These are phyloP conservation scores for Junonia oenone DNA, from an alignment of 2,888 invertebrate species.

Conservation along the genomic window DNA sequence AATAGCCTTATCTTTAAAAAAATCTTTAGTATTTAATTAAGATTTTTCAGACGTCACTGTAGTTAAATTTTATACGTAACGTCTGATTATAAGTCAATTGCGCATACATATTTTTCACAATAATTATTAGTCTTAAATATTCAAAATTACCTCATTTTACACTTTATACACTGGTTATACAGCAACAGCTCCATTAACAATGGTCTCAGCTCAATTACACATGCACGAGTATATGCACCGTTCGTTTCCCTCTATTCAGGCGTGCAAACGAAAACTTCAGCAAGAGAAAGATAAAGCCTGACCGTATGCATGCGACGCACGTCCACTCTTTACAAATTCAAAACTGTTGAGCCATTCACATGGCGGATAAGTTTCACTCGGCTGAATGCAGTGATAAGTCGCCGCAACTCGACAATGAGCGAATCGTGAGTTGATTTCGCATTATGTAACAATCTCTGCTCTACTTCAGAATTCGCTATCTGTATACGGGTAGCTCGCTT, in stretches of 20 bases:
- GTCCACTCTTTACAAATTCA: conserved; percentile 76
- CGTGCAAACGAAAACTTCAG: conserved; percentile 47
- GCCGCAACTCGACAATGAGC: conserved; percentile 53
- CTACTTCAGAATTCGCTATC: conserved; percentile 29
- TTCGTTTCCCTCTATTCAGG: conserved; percentile 29
- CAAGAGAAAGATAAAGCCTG: conserved; percentile 64
- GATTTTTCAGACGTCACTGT: no score
- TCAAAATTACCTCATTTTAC: no score
- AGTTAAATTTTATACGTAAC: no score
- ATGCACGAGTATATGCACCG: conserved; percentile 12
- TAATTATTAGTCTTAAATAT: no score
- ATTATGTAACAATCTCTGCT: conserved; percentile 34
- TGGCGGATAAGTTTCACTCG: conserved; percentile 63
- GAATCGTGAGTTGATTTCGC: conserved; percentile 53
- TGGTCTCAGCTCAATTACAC: background rate
- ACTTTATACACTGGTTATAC: background rate
- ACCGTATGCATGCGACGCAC: conserved; percentile 65
- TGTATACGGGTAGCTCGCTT: conserved; percentile 19
- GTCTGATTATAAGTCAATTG: no score
- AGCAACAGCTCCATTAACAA: background rate
- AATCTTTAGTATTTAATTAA: no score
- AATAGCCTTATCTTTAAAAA: background rate
- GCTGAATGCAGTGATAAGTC: conserved; percentile 64
- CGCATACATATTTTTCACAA: no score
- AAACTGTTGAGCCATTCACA: conserved; percentile 65